Base-by-base conservation (phyloP, 2,888 invertebrate genomes). In the Glomeris marginata region DNA sequence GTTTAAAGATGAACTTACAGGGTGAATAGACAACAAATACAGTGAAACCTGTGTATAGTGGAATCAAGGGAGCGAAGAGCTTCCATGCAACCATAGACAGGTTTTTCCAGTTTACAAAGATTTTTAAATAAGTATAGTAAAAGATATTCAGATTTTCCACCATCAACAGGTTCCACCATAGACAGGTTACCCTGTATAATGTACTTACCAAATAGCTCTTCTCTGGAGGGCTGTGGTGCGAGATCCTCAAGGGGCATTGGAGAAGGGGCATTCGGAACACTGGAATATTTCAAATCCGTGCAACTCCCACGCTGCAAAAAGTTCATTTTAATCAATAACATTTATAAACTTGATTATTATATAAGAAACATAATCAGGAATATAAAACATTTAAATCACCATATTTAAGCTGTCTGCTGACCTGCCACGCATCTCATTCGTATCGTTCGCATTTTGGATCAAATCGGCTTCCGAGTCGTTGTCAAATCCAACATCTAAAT, bases 141-240 rank as follows among this genome's bases (percentile, higher is more conserved):
- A 13, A 11, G 36, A 36, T n/a, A n/a, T n/a, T n/a, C n/a, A n/a
- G n/a, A n/a, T n/a, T n/a, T n/a, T n/a, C n/a, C n/a, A n/a, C n/a
- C n/a, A n/a, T n/a, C n/a, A n/a, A n/a, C n/a, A n/a, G n/a, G n/a
- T n/a, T n/a, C n/a, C n/a, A n/a, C n/a, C n/a, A n/a, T n/a, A n/a
- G n/a, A n/a, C n/a, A n/a, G n/a, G n/a, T n/a, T n/a, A n/a, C n/a
- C n/a, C n/a, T n/a, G n/a, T 20, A 21, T 16, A 42, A 20, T n/a
- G 34, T 16, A 45, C 60, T 58, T 59, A 69, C 72, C 72, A 60
- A 72, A 72, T 16, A 72, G 61, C 21, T 68, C 68, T 45, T 69
- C 66, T 47, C 66, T 62, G 10, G 62, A 61, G 2, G 72, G 72
- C 2, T 64, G 58, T 5, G 71, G 71, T 22, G 71, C 71, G 49